These are phyloP conservation scores for Saccopteryx leptura DNA, from an alignment of 2,113 vertebrate species.

Conservation along the genomic window DNA sequence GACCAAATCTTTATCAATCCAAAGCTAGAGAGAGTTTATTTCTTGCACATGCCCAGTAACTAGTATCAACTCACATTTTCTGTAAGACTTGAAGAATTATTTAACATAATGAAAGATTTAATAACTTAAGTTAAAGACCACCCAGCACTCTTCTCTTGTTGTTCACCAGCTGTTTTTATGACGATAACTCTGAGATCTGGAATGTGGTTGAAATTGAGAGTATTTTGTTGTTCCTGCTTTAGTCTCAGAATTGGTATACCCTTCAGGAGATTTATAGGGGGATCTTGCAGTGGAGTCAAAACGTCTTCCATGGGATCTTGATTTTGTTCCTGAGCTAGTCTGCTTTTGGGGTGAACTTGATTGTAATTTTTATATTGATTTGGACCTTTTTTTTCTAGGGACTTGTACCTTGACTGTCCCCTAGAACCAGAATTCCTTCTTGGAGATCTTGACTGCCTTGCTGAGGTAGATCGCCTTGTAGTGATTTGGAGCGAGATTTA, in stretches of 20 bases:
- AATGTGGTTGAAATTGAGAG: slow-evolving; percentile 79
- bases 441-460: slow-evolving; percentile 81
- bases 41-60: slow-evolving; percentile 65
- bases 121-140: slow-evolving; percentile 56
- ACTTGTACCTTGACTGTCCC: slow-evolving; percentile 81
- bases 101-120: slow-evolving; percentile 71
- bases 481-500: slow-evolving; percentile 83
- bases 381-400: slow-evolving; percentile 78
- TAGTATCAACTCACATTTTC: slow-evolving; percentile 73
- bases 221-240: slow-evolving; percentile 73
- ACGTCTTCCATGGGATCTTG: slow-evolving; percentile 82
- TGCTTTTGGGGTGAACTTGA: slow-evolving; percentile 83
- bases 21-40: slow-evolving; percentile 74
- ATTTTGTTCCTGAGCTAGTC: slow-evolving; percentile 85
- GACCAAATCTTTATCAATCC: slow-evolving; percentile 60
- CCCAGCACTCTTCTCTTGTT: slow-evolving; percentile 69
- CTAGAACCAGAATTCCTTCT: slow-evolving; percentile 86
- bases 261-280: slow-evolving; percentile 82
- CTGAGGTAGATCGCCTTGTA: slow-evolving; percentile 84
- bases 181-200: slow-evolving; percentile 82
- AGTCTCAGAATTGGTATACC: slow-evolving; percentile 73
- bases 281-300: slow-evolving; percentile 81
- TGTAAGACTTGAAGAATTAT: slow-evolving; percentile 75
- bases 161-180: slow-evolving; percentile 84
- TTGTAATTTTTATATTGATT: slow-evolving; percentile 82